Base-by-base conservation (phyloP, 2,888 invertebrate species). In the Penaeus monodon region DNA sequence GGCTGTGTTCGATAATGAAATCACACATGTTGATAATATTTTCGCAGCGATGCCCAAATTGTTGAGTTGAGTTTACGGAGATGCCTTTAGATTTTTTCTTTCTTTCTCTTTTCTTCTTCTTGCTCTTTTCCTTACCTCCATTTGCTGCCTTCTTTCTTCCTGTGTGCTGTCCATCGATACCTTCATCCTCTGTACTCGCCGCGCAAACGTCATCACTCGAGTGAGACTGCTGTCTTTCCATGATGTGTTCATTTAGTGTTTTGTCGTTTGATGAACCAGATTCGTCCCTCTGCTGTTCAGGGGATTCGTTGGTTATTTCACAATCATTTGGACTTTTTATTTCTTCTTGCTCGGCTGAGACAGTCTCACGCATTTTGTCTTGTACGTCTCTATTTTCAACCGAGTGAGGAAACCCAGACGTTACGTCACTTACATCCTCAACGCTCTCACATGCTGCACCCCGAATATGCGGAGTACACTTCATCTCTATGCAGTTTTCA, bases 1-100 rank as follows among this genome's bases (percentile, higher is more conserved):
- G 84, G 27, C 84, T 80, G 84, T 87, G 73, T 33, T 84, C 63
- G 14, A 84, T 87, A 27, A 87, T 87, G 27, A 87, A 87, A 12
- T 87, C 87, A 74, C 87, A 87, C 76, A 84, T 84, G 63, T 65
- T 74, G 29, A 84, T 80, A 49, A 87, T 87, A 27, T 29, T 73
- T 38, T 38, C 80, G 63, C 84, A 84, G 22, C 49, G 63, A n/a
- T 80, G 66, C 24, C 79, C 79, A 74, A 83, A 80, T 24, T 82
- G 63, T 8, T 44, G 22, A 1, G 49, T 12, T 57, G 81, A 74
- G 49, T 81, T 65, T 44, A 65, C 74, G 24, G 49, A 29, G 24
- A 76, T 24, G 29, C 66, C 70, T 74, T 81, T 81, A 2, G 81
- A 81, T 29, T 65, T 27, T 20, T 22, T 70, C 65, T 27, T 44